Evolutionary conservation across 2,113 vertebrate species (phyloP), one percentile per base, ranked within the genome.

Genomic region (Steatornis caripensis): DNA sequence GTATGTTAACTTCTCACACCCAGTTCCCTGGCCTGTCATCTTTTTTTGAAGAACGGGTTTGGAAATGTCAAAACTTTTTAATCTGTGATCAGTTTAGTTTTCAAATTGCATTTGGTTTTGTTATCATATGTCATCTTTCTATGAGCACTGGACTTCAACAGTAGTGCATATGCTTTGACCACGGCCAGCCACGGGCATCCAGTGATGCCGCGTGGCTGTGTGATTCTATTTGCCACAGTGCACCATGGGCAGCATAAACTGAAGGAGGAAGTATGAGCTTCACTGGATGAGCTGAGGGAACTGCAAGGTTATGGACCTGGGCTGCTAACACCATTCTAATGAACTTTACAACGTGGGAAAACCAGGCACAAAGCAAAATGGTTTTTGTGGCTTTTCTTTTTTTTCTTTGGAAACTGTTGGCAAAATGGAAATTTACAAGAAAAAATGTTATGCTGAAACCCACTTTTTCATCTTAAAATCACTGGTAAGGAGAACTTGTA

Each of bases 141-240:
- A 29, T 27, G 72, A 51, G 57, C 14, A 6, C 30, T 69, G n/a
- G 46, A 43, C 18, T 85, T 61, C 9, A 46, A 32, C 24, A 36
- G 6, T 43, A 48, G 15, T 11, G 14, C 30, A 13, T 29, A 12
- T 79, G 36, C 26, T 53, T 16, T 39, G 45, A 65, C 22, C 60
- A 41, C 57, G 76, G 53, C 39, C 36, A 86, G 46, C 39, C 79
- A 70, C 26, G 41, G 61, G 32, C 1, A 0, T 49, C 43, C 37
- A 41, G 51, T 54, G 55, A 21, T 77, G 41, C 23, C 0, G 0
- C 10, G 18, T 26, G 27, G 27, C 24, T 90, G 46, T 1, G 0
- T 70, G 29, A 45, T 90, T 85, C 69, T 75, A 1, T n/a, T 81
- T 49, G 19, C 18, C 24, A 45, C 23, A 53, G 41, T 53, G 8